Percentiles rank a stretch among this genome's conserved stretches.
Conservation (phyloP, 2,888 invertebrate species). For the Hirtodrosophila duncani region DNA sequence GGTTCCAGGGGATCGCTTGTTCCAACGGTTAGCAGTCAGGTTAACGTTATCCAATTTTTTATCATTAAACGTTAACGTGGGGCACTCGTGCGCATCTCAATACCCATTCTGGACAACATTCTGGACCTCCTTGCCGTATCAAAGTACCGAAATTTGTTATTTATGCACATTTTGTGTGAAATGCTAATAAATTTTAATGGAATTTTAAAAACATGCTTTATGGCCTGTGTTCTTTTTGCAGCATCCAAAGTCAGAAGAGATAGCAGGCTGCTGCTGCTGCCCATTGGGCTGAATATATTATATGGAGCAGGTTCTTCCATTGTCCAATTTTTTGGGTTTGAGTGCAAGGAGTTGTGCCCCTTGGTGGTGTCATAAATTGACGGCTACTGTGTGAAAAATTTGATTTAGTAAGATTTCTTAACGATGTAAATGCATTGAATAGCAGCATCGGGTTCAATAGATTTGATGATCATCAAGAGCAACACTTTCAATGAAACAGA, state of each 20-base stretch:
- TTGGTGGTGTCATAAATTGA: conserved; percentile 32
- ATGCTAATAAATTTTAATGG: conserved; percentile 72
- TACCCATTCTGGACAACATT: no score
- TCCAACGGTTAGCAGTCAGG: conserved; percentile 17
- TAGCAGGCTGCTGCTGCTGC: conserved; percentile 5
- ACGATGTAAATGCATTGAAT: conserved; percentile 18
- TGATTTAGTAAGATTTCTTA: conserved; percentile 16
- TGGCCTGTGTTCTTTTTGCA: no score
- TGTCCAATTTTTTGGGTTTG: not conserved
- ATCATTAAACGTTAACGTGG: conserved; percentile 28
- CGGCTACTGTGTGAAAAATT: conserved; percentile 24
- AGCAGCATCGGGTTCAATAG: conserved; percentile 7
- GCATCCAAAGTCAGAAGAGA: no score
- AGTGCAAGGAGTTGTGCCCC: not conserved
- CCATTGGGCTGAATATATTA: no score
- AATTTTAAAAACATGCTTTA: conserved; percentile 71
- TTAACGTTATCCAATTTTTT: conserved; percentile 45
- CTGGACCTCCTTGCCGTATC: no score
- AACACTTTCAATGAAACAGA: conserved; percentile 34
- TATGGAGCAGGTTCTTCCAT: no score
- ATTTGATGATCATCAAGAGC: conserved; percentile 7
- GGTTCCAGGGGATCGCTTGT: conserved; percentile 6
- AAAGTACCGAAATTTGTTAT: conserved; percentile 61
- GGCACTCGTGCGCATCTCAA: no score
- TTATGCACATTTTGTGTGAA: conserved; percentile 70